Evolutionary conservation across 2,113 vertebrate genomes (phyloP).

Genomic region (Neopipo cinnamomea): DNA sequence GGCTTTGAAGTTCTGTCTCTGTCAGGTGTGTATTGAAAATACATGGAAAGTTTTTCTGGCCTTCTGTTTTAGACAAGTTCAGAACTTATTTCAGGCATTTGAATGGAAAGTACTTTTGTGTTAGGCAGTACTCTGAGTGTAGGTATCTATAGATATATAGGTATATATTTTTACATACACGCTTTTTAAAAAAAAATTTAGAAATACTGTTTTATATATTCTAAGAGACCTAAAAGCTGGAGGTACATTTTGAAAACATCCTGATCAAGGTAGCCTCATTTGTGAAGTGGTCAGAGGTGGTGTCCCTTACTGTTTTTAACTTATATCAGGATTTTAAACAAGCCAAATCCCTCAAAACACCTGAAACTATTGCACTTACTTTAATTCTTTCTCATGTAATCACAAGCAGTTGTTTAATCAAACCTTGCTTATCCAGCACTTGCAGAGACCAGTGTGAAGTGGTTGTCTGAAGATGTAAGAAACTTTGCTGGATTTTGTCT

Average conservation of each 20-base stretch:
- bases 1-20: not conserved
- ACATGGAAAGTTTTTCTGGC: not conserved
- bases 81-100: not conserved
- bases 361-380: not conserved
- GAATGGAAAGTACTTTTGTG: not conserved
- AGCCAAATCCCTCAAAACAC: not conserved
- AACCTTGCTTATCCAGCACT: not conserved
- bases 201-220: not conserved
- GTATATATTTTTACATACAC: not conserved
- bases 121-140: not conserved
- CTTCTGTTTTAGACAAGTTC: not conserved
- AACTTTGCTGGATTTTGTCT: not conserved
- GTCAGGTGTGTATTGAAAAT: not conserved
- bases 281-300: not conserved
- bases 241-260: not conserved
- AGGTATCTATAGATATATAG: fast-evolving
- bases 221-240: not conserved
- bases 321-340: not conserved
- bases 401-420: not conserved
- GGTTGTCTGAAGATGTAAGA: not conserved
- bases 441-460: not conserved
- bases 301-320: not conserved
- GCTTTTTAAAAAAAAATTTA: not conserved
- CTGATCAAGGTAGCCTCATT: not conserved
- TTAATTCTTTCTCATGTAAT: not conserved